phyloP scores from a whole-genome alignment of 2,888 invertebrate genomes.

The Leucophora obtusa region DNA sequence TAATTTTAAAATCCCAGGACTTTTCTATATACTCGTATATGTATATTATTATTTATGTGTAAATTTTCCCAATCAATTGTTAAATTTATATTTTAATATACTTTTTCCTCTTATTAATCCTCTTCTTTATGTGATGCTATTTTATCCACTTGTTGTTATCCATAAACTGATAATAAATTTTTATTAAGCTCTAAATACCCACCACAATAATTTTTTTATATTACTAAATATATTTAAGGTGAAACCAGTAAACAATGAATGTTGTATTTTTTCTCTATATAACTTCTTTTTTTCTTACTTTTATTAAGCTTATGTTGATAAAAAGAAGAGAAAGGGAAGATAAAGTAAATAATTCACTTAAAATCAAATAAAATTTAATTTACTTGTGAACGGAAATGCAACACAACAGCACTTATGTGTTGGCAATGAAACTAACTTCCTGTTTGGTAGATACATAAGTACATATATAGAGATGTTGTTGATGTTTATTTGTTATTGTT shows the following conservation, averaged over 20 bases:
- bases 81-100: neutral
- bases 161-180: slow-evolving; percentile 38
- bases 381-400: slow-evolving; percentile 64
- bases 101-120: neutral
- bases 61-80: too few relatives aligned
- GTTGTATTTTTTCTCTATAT: slow-evolving; percentile 1
- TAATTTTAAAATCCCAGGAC: too few relatives aligned
- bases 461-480: slow-evolving; percentile 5
- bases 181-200: slow-evolving; percentile 37
- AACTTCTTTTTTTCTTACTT: neutral
- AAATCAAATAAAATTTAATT: slow-evolving; percentile 66
- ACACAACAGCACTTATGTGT: slow-evolving; percentile 64
- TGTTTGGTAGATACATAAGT: slow-evolving; percentile 35
- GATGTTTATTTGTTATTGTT: neutral
- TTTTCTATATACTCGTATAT: too few relatives aligned
- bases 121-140: neutral
- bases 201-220: slow-evolving; percentile 30
- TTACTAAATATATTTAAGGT: slow-evolving; percentile 18
- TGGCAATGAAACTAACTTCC: slow-evolving; percentile 62
- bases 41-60: too few relatives aligned
- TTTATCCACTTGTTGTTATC: neutral
- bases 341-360: slow-evolving; percentile 65
- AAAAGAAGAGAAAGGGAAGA: slow-evolving; percentile 22
- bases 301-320: slow-evolving; percentile 20
- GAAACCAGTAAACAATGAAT: slow-evolving; percentile 13